These are phyloP conservation scores for Ooceraea biroi DNA, from an alignment of 1,140 invertebrate species.

Conservation along the genomic window DNA sequence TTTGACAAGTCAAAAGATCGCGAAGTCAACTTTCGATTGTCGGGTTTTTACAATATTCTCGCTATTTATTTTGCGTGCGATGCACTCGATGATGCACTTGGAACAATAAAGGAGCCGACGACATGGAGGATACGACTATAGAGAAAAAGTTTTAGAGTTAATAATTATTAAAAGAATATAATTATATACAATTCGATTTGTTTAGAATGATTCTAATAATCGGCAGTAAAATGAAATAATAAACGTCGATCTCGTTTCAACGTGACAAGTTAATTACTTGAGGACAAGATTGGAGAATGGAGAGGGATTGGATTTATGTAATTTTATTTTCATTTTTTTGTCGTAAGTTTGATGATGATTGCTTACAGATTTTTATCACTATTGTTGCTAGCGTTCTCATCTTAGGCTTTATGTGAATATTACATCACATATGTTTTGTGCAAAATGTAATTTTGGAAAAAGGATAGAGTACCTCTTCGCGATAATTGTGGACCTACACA, in stretches of 20 bases:
- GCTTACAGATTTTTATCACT: constrained; percentile 24
- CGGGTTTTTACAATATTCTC: neutral
- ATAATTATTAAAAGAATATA: constrained; percentile 1
- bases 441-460: constrained; percentile 29
- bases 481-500: no score
- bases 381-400: constrained; percentile 26
- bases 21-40: neutral
- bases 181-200: neutral
- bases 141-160: neutral
- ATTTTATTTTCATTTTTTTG: constrained; percentile 10
- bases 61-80: neutral
- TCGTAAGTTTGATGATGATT: constrained; percentile 10
- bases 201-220: neutral
- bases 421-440: constrained; percentile 14
- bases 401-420: constrained; percentile 40
- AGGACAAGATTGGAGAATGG: neutral
- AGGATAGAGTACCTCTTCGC: constrained; percentile 8
- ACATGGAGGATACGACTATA: no score
- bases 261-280: constrained; percentile 39
- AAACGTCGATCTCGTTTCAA: constrained; percentile 28
- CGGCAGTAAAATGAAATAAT: neutral
- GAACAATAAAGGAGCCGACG: neutral
- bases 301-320: constrained; percentile 1
- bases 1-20: neutral
- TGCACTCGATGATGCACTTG: neutral